These are phyloP conservation scores for Eilema caniola DNA, from an alignment of 2,888 invertebrate species.

Conservation along the genomic window DNA sequence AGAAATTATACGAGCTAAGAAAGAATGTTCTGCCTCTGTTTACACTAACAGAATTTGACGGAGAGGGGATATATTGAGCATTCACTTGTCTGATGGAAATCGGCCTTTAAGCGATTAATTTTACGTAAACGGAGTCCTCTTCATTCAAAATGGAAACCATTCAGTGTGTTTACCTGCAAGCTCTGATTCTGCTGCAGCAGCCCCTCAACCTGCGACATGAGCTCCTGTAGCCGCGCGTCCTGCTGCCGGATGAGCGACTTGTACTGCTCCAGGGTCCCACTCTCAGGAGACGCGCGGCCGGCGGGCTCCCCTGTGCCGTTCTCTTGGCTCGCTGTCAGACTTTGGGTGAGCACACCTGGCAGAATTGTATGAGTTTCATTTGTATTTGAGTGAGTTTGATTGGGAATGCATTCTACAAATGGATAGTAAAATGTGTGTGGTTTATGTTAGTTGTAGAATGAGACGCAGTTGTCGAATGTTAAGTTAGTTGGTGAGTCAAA, in stretches of 20 bases:
- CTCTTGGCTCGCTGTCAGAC: conserved; percentile 58
- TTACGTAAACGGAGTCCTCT: too few relatives aligned
- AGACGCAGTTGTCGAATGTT: too few relatives aligned
- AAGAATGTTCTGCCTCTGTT: too few relatives aligned
- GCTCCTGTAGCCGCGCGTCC: conserved; percentile 88
- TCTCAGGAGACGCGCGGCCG: conserved; percentile 63
- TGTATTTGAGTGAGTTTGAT: background rate
- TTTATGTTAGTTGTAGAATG: too few relatives aligned
- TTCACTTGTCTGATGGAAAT: too few relatives aligned
- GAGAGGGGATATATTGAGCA: too few relatives aligned
- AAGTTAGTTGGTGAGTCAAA: too few relatives aligned
- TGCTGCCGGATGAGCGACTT: conserved; percentile 97
- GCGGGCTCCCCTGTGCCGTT: conserved; percentile 53
- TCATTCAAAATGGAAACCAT: too few relatives aligned
- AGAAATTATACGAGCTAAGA: too few relatives aligned
- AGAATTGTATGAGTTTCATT: background rate
- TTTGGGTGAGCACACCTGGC: conserved; percentile 69
- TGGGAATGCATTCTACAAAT: background rate
- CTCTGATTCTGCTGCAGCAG: conserved; percentile 70
- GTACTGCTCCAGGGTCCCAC: conserved; percentile 90
- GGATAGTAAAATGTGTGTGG: too few relatives aligned
- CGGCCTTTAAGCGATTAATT: too few relatives aligned
- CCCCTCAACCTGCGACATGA: conserved; percentile 80
- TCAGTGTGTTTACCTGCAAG: conserved; percentile 83
- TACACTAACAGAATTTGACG: too few relatives aligned